Base-by-base conservation (phyloP, 2,888 invertebrate species). In the Phyllotreta cruciferae region DNA sequence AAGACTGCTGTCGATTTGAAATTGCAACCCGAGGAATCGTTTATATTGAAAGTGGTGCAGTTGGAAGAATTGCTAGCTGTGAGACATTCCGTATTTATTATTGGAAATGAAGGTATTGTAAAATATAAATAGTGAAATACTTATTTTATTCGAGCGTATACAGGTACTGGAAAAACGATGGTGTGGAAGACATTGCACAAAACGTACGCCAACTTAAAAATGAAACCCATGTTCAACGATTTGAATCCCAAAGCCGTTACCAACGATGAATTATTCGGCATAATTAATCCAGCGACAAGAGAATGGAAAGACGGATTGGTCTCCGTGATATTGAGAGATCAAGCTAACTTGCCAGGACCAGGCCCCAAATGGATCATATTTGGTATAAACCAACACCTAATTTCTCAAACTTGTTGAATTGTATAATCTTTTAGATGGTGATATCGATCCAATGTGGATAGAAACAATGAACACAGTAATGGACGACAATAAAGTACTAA, bases 391-490 rank as follows among this genome's bases (percentile, higher is more conserved):
- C 24, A n/a, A n/a, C n/a, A 35, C 44, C 49, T 36, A 11, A 24
- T 47, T 14, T 50, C 13, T 34, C 1, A 50, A 7, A 24, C 34
- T 24, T 34, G 34, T 38, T n/a, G 14, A 38, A 11, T 55, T 44
- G 11, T 2, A 34, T 6, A 8, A 4, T 10, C 11, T 60, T 39
- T 85, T 96, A 50, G 97, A 97, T 80, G 96, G 97, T 11, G 96
- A 97, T 77, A 96, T 97, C 72, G 96, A 97, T 83, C 96, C 96
- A 0, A 96, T 96, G 96, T 97, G 96, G 97, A 97, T 97, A 75
- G 96, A 97, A 82, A 96, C 95, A 37, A 85, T 97, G 35, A 97
- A 97, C 78, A 97, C 96, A 2, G 89, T 97, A 11, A 97, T 97
- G 96, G 97, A 97, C 79, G 97, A 97, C 78, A 97, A 97, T 80